Base-by-base conservation (phyloP, 2,797 vertebrate genomes). In the Etheostoma nigrum region DNA sequence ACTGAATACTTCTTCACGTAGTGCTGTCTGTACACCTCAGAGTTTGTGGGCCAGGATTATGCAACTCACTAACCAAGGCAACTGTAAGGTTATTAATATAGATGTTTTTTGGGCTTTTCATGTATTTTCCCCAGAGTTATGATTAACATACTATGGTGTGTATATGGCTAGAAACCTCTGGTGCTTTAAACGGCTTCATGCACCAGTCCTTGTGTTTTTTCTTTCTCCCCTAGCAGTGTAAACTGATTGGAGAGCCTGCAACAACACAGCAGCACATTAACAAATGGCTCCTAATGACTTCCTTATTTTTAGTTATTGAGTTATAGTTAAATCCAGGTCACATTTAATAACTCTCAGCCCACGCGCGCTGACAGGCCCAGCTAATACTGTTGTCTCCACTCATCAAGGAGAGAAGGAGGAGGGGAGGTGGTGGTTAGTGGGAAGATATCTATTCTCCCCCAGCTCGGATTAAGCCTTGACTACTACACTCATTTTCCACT, bases 401-500 rank as follows among this genome's bases (percentile, higher is more conserved):
- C 66, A 47, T 82, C 81, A 65, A 40, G 36, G 36, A 40, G 36
- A 40, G 36, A 40, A 40, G 36, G 36, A 11, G 80, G 53, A 86
- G 81, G 70, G 79, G 44, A n/a, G 49, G 27, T 13, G 78, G 52
- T 30, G 30, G 75, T 79, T 82, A 66, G 85, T 63, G 69, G 68
- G 75, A 84, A 88, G 81, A 90, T 86, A 83, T 85, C 81, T 84
- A 47, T 85, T 85, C 87, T 91, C 87, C 88, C 89, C 72, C 71
- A 85, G 90, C 90, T 88, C 76, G 67, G 87, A 92, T 92, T 93
- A 91, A 88, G 81, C 81, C 90, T 88, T 69, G 69, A 86, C 91
- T 89, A 88, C 87, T 72, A 83, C 87, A 91, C 92, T 94, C 90
- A 94, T 92, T 93, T 94, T 89, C 94, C 92, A 91, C 92, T 94